A percentile compares a stretch with the other conserved stretches of the same genome.
These are phyloP conservation scores for Hemiprocne comata DNA, from an alignment of 2,113 vertebrate species.

Conservation along the genomic window DNA sequence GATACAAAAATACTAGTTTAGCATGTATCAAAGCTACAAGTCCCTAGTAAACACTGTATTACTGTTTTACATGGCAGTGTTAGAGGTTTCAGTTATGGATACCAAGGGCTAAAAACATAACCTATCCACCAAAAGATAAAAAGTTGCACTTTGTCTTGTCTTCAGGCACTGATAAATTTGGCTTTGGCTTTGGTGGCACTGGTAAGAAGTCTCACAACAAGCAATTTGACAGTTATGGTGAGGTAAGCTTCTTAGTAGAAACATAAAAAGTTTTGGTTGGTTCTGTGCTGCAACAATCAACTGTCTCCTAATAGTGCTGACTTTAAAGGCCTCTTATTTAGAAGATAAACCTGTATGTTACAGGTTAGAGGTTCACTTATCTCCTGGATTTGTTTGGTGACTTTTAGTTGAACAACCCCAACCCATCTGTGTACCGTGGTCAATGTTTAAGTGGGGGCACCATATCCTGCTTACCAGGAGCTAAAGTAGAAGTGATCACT, in stretches of 20 bases:
- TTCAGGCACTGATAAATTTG: slow-evolving; percentile 94
- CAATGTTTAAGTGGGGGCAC: neutral
- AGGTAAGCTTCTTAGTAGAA: slow-evolving; percentile 76
- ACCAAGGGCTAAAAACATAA: neutral
- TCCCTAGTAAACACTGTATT: neutral
- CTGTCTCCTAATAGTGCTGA: neutral
- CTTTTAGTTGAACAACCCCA: neutral
- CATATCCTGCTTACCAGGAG: fast-evolving
- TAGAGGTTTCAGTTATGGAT: neutral
- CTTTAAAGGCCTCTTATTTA: neutral
- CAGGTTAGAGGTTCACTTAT: neutral
- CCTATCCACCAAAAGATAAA: neutral
- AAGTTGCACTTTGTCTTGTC: neutral
- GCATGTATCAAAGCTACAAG: neutral
- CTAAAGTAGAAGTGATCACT: neutral
- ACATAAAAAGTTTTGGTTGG: neutral
- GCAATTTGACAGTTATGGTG: slow-evolving; percentile 98
- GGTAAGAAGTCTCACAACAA: slow-evolving; percentile 99
- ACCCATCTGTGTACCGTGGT: fast-evolving
- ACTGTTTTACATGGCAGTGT: neutral
- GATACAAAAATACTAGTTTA: neutral
- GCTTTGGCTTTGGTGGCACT: slow-evolving; percentile 97
- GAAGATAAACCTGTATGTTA: neutral
- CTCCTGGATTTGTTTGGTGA: neutral
- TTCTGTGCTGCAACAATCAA: neutral